Base-by-base conservation (phyloP, 2,797 vertebrate species). In the Botia kubotai region DNA sequence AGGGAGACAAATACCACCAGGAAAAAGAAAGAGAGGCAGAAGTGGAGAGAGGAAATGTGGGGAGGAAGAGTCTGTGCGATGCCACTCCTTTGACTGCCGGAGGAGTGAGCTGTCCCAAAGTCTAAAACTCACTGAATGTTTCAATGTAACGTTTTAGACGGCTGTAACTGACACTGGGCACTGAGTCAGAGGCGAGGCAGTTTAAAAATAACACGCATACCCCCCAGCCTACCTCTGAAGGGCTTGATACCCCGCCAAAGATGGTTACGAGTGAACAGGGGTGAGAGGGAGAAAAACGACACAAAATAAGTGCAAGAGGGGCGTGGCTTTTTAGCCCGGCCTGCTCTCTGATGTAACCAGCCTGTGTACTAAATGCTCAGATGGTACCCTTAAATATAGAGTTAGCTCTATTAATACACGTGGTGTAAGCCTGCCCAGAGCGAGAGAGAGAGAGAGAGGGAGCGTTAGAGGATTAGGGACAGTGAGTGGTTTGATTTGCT, bases 241-340 rank as follows among this genome's bases (percentile, higher is more conserved):
- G 87, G 88, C 82, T 88, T 90, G 88, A 91, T 89, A 91, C 85
- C 89, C 91, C 62, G 29, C 93, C 92, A 93, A 93, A 93, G 87
- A 93, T 93, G 91, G 92, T 85, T 92, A 92, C 89, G 91, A 87
- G 89, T 86, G 85, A 88, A 84, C 81, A 88, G 87, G 39, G 80
- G 84, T 13, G 58, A 46, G 29, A 55, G 73, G 68, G 57, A 70
- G 83, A 80, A 82, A 39, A 86, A 83, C 84, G 50, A 29, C 71
- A 86, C 87, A 79, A 81, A 66, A 80, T 84, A 82, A 75, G 73
- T 69, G 26, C 75, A 69, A 68, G 46, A 46, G 87, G 84, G 88
- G 82, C 75, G 84, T 90, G 85, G 84, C 87, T 78, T 82, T 29
- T 29, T 4, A 29, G 29, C 29, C 2, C 29, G 29, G 29, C 4